Conservation (phyloP, 2,113 vertebrate species). For the Lontra canadensis region DNA sequence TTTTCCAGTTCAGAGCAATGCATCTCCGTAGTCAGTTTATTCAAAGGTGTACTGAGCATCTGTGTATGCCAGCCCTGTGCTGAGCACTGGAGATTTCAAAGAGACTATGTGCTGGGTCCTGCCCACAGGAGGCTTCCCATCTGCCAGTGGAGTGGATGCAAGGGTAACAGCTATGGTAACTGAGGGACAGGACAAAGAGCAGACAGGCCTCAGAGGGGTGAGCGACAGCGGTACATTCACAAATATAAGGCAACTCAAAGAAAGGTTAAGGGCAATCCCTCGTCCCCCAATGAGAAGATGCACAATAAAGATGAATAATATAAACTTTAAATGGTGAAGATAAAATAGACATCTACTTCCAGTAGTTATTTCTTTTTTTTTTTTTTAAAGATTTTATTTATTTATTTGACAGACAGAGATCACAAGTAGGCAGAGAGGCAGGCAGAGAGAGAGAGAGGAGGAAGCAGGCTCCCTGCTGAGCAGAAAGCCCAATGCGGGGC, state of each 20-base stretch:
- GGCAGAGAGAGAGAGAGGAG: too few species aligned
- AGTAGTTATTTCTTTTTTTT: background rate
- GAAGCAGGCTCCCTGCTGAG: too few species aligned
- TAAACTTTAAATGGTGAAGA: background rate
- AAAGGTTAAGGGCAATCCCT: background rate
- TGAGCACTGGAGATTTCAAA: background rate
- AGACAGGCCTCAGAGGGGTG: background rate
- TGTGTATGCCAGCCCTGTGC: background rate
- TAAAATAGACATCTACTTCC: background rate
- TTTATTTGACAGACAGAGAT: too few species aligned
- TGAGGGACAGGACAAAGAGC: background rate
- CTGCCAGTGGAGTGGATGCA: background rate
- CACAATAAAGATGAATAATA: background rate
- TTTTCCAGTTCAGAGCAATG: background rate
- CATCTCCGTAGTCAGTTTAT: background rate
- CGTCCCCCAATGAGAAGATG: background rate
- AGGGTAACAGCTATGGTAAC: background rate
- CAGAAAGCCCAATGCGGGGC: too few species aligned
- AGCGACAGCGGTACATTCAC: accelerated
- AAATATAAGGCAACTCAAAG: background rate
- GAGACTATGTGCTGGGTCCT: background rate
- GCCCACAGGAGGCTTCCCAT: background rate
- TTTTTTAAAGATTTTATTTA: too few species aligned
- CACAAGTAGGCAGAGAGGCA: too few species aligned
- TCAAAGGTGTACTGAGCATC: background rate